Conservation (phyloP, 2,888 invertebrate genomes). For the Polia nebulosa region DNA sequence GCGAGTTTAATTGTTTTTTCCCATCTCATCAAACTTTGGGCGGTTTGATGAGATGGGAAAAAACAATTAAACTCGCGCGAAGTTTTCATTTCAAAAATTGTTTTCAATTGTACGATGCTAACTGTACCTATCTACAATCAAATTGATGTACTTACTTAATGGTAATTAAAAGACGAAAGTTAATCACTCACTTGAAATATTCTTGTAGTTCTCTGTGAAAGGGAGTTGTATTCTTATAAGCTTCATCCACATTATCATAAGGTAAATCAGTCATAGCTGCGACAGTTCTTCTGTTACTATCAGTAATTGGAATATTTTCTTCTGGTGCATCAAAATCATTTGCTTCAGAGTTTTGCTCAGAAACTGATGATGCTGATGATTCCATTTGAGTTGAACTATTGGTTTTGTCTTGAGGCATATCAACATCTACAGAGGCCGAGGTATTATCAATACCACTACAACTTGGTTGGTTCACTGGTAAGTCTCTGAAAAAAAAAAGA, state of each 20-base stretch:
- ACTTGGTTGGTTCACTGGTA: slow-evolving; percentile 67
- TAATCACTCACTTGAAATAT: slow-evolving; percentile 78
- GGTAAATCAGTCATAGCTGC: slow-evolving; percentile 76
- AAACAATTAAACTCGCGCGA: too few species aligned
- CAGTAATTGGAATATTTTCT: slow-evolving; percentile 48
- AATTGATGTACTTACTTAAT: background rate
- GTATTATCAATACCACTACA: slow-evolving; percentile 69
- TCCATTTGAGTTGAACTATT: slow-evolving; percentile 65
- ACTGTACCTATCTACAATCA: background rate
- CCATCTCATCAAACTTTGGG: too few species aligned
- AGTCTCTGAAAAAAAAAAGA: slow-evolving; percentile 72
- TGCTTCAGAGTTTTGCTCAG: slow-evolving; percentile 74
- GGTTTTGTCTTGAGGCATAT: slow-evolving; percentile 62
- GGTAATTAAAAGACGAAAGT: background rate
- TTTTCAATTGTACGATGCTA: too few species aligned
- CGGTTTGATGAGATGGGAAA: too few species aligned
- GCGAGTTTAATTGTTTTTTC: too few species aligned
- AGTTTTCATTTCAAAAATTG: too few species aligned
- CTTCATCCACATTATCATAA: slow-evolving; percentile 55
- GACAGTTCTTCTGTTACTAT: slow-evolving; percentile 58
- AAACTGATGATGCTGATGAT: slow-evolving; percentile 74
- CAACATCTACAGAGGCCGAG: slow-evolving; percentile 60
- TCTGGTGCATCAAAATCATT: slow-evolving; percentile 74
- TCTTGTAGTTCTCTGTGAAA: slow-evolving; percentile 80
- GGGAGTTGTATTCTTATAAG: slow-evolving; percentile 64